Percentiles rank a stretch among this genome's conserved stretches.
Evolutionary conservation across 1,140 invertebrate species (phyloP).

Genomic region (Globodera ellingtonae): DNA sequence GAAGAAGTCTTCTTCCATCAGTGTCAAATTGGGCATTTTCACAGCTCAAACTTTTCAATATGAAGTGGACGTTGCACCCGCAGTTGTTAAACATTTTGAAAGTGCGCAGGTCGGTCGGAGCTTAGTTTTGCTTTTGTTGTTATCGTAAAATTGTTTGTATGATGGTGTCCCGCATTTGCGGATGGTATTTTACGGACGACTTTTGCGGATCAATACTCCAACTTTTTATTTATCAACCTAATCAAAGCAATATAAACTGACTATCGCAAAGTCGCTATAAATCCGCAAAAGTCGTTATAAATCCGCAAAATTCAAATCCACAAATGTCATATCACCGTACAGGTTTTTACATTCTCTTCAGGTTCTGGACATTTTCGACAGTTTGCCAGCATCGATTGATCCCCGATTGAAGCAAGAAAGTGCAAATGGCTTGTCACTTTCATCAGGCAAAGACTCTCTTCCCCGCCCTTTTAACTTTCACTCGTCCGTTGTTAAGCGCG

Average conservation of each 20-base stretch:
- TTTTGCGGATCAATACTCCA: too few species aligned
- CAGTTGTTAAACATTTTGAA: conserved; percentile 21
- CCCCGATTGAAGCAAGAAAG: conserved; percentile 1
- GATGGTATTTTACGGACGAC: background rate
- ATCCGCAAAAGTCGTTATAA: too few species aligned
- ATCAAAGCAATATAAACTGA: too few species aligned
- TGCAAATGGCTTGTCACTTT: background rate
- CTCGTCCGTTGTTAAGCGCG: background rate
- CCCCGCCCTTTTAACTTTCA: background rate
- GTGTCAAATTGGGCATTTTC: conserved; percentile 8
- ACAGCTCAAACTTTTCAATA: conserved; percentile 1
- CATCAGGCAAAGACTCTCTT: background rate
- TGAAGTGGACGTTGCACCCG: conserved; percentile 16
- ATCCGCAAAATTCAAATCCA: too few species aligned
- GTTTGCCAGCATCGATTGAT: background rate
- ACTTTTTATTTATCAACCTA: background rate
- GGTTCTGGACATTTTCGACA: conserved; percentile 23
- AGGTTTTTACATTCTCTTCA: background rate
- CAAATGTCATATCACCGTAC: too few species aligned
- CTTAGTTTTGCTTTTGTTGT: background rate
- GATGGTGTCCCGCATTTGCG: too few species aligned
- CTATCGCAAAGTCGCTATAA: too few species aligned
- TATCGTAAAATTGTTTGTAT: too few species aligned
- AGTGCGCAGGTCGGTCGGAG: conserved; percentile 1
- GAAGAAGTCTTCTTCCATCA: background rate